phyloP scores from a whole-genome alignment of 2,888 invertebrate genomes.

The Heliconius sara region DNA sequence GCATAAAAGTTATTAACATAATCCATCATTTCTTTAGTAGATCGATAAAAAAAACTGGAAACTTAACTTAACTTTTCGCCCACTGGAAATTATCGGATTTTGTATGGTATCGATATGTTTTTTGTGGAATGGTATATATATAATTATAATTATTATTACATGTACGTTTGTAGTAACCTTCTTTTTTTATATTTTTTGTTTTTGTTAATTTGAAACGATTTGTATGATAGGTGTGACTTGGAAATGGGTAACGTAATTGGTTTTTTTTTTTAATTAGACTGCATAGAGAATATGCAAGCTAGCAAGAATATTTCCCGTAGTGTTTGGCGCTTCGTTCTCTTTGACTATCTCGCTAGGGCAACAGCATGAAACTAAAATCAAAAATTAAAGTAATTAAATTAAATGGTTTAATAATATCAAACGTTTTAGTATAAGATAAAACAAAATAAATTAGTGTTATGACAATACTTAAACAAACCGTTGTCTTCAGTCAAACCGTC shows the following conservation, averaged over 20 bases:
- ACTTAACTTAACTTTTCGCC: too few species aligned
- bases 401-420: too few species aligned
- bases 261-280: too few species aligned
- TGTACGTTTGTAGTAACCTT: background rate
- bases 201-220: background rate
- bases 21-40: conserved; percentile 3
- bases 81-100: conserved; percentile 7
- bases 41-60: too few species aligned
- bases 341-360: too few species aligned
- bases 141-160: background rate
- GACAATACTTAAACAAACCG: background rate
- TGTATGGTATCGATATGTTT: conserved; percentile 8
- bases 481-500: too few species aligned
- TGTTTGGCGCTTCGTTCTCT: background rate
- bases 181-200: background rate
- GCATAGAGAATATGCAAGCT: too few species aligned
- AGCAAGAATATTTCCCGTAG: too few species aligned
- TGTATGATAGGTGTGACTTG: background rate
- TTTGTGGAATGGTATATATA: background rate
- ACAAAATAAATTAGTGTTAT: background rate
- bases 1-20: background rate
- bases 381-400: too few species aligned
- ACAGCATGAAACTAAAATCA: background rate
- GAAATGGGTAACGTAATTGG: background rate
- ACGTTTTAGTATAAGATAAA: too few species aligned